Base-by-base conservation (phyloP, 2,888 invertebrate genomes). In the Mystacides longicornis region DNA sequence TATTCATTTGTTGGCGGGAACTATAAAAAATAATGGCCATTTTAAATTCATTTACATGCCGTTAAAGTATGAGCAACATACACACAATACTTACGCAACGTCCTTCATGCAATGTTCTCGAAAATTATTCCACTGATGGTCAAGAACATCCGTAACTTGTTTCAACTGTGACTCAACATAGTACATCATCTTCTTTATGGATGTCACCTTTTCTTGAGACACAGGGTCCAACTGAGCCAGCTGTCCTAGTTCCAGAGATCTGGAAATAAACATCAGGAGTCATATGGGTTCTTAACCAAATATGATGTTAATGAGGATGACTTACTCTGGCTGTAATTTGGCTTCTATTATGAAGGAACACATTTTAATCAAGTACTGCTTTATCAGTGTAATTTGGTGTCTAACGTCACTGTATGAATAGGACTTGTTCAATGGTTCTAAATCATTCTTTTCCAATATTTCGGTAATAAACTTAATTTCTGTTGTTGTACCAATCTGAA, bases 111-210 rank as follows among this genome's bases (percentile, higher is more conserved):
- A 72, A 45, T 80, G 69, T 61, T 79, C 74, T 64, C 81, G 80
- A 64, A 78, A 80, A 56, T 80, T 81, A 23, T 83, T 81, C 91
- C 91, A 92, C 63, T 89, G 85, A 51, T 83, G 77, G 66, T 92
- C 89, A 2, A 93, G 74, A 2, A 83, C 81, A 57, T 81, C 80
- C 60, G 85, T 83, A 0, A 87, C 84, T 65, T 88, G 85, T 2
- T 80, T 78, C 4, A 93, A 66, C 64, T 91, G 90, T 0, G 82
- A 85, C 61, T 89, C 85, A 23, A 91, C 81, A 63, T 88, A 86
- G 64, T 85, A 83, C 1, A 83, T 73, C 23, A 84, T 74, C 52
- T 83, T 83, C 64, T 85, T 81, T 3, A 93, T 79, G 9, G 85
- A 83, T 0, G 81, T 75, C 52, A 90, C 74, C 51, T 86, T 81